Base-by-base conservation (phyloP, 2,797 vertebrate species). In the Protonibea diacanthus region DNA sequence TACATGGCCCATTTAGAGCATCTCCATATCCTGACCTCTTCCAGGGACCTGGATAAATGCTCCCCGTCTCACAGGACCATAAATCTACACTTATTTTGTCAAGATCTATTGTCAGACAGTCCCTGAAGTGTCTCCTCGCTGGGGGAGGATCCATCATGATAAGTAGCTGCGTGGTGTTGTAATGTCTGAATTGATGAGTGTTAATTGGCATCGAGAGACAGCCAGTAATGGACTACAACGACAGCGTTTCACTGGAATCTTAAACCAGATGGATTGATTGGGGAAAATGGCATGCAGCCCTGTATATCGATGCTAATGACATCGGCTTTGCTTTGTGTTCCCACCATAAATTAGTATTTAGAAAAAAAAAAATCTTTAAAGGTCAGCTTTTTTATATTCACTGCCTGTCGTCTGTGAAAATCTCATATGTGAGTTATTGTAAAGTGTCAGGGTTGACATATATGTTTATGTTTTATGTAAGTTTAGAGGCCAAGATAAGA, bases 91-190 rank as follows among this genome's bases (percentile, higher is more conserved):
- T 56, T 44, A 18, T 68, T 15, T 70, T 15, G 65, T 63, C 0
- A 2, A 61, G 42, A 52, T 66, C 23, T 62, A 58, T 67, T 60
- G 84, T 69, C 48, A 56, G 76, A 53, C 2, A 18, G 53, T 78
- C 82, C 66, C 72, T 77, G 45, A 53, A 66, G 70, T 9, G 63
- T 71, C 67, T 65, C 60, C 42, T 47, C 2, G 42, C 76, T 75
- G 76, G 6, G 7, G 62, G 80, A 81, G 80, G 75, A 86, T 91
- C 79, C 74, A 85, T 93, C 78, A 81, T 51, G 53, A 83, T 85
- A 20, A 88, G 78, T 65, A 66, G 77, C 61, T 72, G 51, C 23
- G 47, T 45, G 21, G 40, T 40, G 68, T 56, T 58, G 69, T 84
- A 84, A 78, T 77, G 70, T 71, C 49, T 70, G 68, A 80, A 75